These are phyloP conservation scores for Syrphus vitripennis DNA, from an alignment of 2,888 invertebrate species.

Conservation along the genomic window DNA sequence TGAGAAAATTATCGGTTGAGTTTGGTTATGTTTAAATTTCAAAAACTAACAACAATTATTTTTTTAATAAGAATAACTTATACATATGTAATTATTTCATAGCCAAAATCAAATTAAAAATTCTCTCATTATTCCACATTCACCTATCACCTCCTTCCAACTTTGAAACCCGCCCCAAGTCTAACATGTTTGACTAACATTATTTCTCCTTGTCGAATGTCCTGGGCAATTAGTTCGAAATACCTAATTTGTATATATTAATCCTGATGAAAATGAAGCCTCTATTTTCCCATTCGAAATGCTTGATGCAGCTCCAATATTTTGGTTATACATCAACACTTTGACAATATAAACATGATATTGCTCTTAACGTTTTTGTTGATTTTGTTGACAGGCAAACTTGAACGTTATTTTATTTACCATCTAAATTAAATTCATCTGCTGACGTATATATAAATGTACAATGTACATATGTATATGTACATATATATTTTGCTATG, in stretches of 20 bases:
- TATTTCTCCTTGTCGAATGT: neutral
- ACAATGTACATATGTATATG: no score
- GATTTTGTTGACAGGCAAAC: neutral
- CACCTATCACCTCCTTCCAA: no score
- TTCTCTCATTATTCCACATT: no score
- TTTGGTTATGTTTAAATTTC: no score
- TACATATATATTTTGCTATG: neutral
- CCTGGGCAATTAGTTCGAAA: neutral
- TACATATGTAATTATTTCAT: no score
- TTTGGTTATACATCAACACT: neutral
- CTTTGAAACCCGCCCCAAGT: no score
- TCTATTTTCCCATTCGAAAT: neutral
- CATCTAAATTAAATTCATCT: conserved; percentile 49
- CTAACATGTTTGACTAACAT: no score
- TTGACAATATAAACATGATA: neutral
- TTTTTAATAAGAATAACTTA: no score
- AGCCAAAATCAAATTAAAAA: no score
- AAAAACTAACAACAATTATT: no score
- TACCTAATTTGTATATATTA: neutral
- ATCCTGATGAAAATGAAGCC: neutral
- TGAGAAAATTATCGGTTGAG: no score
- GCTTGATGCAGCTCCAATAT: neutral
- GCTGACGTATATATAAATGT: neutral
- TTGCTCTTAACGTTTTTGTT: neutral
- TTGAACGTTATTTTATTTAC: conserved; percentile 12